Percentiles rank a stretch among this genome's conserved stretches.
These are phyloP conservation scores for Chlorocebus sabaeus DNA, from an alignment of 2,113 vertebrate genomes.

Conservation along the genomic window DNA sequence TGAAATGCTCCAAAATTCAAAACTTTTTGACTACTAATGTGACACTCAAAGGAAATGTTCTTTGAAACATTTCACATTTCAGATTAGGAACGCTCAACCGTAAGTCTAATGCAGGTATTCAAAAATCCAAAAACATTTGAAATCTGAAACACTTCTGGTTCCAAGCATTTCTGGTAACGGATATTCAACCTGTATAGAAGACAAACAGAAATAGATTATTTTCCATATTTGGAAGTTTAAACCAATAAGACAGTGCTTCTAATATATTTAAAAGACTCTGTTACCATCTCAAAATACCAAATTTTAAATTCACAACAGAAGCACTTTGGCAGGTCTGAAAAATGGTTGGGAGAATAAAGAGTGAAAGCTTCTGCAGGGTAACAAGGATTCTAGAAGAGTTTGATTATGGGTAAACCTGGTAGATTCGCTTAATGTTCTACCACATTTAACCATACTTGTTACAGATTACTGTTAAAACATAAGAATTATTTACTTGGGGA, in stretches of 20 bases:
- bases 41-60: neutral
- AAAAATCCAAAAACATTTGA: neutral
- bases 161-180: neutral
- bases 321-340: neutral
- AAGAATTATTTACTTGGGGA: neutral
- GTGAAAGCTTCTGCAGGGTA: neutral
- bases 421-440: neutral
- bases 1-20: neutral
- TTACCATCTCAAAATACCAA: slow-evolving; percentile 27
- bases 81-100: neutral
- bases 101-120: neutral
- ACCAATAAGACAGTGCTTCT: neutral
- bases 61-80: neutral
- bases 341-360: neutral
- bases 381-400: neutral
- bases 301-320: slow-evolving; percentile 25
- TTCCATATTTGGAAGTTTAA: slow-evolving; percentile 22
- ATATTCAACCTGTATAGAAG: neutral
- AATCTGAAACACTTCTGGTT: neutral
- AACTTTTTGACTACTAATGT: neutral
- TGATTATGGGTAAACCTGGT: neutral
- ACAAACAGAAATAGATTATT: neutral
- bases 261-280: neutral
- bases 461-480: slow-evolving; percentile 22
- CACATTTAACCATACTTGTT: neutral